Conservation (phyloP, 1,140 invertebrate species). For the Druon quercuslanigerum region DNA sequence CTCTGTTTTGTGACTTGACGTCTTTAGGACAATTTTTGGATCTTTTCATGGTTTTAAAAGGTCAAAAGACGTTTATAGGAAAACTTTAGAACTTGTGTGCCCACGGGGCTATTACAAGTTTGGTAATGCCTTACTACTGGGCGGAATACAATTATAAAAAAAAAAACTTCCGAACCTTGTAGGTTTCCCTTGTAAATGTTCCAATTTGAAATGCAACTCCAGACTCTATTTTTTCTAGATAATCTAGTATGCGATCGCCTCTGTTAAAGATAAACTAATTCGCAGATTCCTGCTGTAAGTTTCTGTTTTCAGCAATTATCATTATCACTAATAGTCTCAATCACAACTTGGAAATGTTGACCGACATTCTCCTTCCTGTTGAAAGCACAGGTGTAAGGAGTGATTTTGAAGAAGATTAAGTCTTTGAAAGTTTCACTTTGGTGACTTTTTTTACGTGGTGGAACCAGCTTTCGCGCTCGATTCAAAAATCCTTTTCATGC, state of each 20-base stretch:
- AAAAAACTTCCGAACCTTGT: too few species aligned
- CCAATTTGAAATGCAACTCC: slow-evolving; percentile 10
- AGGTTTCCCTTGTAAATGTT: background rate
- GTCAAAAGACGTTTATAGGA: too few species aligned
- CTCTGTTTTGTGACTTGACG: too few species aligned
- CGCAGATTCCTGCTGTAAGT: background rate
- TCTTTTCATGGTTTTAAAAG: too few species aligned
- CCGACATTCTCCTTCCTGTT: slow-evolving; percentile 1
- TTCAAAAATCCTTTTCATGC: background rate
- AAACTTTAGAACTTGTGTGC: too few species aligned
- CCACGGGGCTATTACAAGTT: too few species aligned
- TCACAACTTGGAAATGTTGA: background rate
- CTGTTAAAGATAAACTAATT: slow-evolving; percentile 1
- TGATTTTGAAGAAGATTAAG: slow-evolving; percentile 29
- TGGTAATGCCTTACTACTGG: too few species aligned
- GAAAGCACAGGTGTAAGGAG: background rate
- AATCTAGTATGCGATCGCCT: background rate
- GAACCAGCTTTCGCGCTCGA: background rate
- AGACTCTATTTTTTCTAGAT: background rate
- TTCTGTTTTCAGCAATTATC: background rate
- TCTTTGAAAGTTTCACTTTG: slow-evolving; percentile 26
- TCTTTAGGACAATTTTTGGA: too few species aligned
- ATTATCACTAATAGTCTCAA: background rate
- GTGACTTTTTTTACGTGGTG: background rate
- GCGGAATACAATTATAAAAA: too few species aligned